These are phyloP conservation scores for Rhinogobio ventralis DNA, from an alignment of 2,797 vertebrate species.

Conservation along the genomic window DNA sequence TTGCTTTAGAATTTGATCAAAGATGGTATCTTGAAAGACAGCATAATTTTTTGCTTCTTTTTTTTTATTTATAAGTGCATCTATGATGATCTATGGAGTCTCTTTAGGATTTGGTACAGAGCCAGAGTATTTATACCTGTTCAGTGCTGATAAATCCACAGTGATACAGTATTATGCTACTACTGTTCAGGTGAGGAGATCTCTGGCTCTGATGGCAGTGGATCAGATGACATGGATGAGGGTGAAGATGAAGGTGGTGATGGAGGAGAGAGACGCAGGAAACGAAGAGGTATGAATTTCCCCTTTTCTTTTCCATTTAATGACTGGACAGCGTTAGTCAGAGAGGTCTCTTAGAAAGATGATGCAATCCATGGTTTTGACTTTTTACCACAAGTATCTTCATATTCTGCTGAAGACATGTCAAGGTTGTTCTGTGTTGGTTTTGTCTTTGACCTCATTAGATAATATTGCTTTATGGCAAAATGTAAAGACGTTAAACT, in stretches of 20 bases:
- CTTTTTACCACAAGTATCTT: not conserved
- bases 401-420: not conserved
- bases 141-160: not conserved
- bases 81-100: not conserved
- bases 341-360: not conserved
- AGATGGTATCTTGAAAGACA: not conserved
- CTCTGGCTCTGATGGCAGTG: slow-evolving; percentile 93
- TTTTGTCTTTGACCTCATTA: not conserved
- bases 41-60: not conserved
- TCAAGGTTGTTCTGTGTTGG: not conserved
- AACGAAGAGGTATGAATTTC: slow-evolving; percentile 81
- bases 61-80: not conserved
- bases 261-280: slow-evolving; percentile 88
- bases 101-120: not conserved
- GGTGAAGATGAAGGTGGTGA: slow-evolving; percentile 87
- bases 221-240: slow-evolving; percentile 93
- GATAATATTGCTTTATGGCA: not conserved
- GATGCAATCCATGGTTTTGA: not conserved
- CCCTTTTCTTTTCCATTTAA: not conserved
- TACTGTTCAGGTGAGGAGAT: slow-evolving; percentile 91
- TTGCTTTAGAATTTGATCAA: not conserved
- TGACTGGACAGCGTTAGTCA: not conserved
- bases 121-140: not conserved
- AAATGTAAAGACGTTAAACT: not conserved
- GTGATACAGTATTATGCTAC: not conserved